These are phyloP conservation scores for Noctua janthe DNA, from an alignment of 2,888 invertebrate species.

Conservation along the genomic window DNA sequence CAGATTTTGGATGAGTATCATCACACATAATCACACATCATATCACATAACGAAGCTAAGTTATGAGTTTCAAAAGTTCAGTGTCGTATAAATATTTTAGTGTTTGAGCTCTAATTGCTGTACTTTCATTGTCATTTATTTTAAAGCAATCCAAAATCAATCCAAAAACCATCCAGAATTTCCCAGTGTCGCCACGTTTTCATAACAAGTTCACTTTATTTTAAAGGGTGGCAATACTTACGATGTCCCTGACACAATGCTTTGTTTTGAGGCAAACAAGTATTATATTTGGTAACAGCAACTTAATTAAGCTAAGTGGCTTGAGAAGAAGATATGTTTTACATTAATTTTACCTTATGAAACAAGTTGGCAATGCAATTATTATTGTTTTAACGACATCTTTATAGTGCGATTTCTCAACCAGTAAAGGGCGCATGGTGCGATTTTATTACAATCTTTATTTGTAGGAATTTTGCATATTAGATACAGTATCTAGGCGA, in stretches of 20 bases:
- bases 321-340: constrained; percentile 46
- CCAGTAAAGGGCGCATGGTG: neutral
- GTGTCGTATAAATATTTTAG: neutral
- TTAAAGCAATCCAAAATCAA: neutral
- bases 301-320: constrained; percentile 38
- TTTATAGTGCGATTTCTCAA: constrained; percentile 26
- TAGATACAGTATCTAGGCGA: neutral
- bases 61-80: neutral
- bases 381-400: constrained; percentile 27
- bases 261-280: constrained; percentile 48
- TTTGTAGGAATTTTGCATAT: neutral
- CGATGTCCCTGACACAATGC: constrained; percentile 52
- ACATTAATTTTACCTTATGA: constrained; percentile 23
- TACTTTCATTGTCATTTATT: neutral
- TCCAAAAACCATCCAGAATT: neutral
- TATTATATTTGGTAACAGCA: constrained; percentile 29
- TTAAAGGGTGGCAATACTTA: neutral
- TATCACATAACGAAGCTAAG: neutral
- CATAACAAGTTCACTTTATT: constrained; percentile 18
- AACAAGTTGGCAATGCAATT: constrained; percentile 4
- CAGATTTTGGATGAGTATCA: neutral
- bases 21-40: no score
- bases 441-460: neutral
- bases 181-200: neutral
- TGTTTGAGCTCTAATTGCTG: neutral